Evolutionary conservation across 2,888 invertebrate species (phyloP), one percentile per base, ranked within the genome.

Genomic region (Acleris sparsana): DNA sequence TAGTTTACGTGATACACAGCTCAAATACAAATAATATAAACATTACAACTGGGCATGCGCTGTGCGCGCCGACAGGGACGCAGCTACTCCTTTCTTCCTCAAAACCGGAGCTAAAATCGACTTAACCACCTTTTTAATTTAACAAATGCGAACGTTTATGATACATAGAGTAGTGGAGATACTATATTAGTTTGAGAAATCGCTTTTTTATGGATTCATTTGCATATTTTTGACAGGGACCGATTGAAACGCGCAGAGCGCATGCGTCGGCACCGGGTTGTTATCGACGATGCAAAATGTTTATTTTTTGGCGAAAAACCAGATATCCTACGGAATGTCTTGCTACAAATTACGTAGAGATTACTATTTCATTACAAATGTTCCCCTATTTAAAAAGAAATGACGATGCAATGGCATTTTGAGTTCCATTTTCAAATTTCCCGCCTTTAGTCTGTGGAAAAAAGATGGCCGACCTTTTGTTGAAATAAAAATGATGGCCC

Each of bases 11-110:
- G 93, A 93, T 93, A 93, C 93, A 93, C 93, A 93, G 91, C 92
- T 93, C 90, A 92, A 93, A 93, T 93, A 93, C 93, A 93, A 93
- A 93, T 93, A 93, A 93, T 93, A 93, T 93, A 93, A 93, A 93
- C 93, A 93, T 92, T 89, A 87, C 87, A 82, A 76, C 87, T 72
- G 91, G 85, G 92, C 92, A 92, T 92, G 92, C 91, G 92, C 92
- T 67, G 80, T 89, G 71, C 72, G 69, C 48, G 71, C 83, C 80
- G 91, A 92, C 83, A 81, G 87, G 76, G 92, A 92, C 83, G 80
- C 75, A 75, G 74, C 79, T 75, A 87, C 72, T 70, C 63, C 67
- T 62, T 56, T 63, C 51, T 65, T 17, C 62, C 22, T 22, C 55
- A 62, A 68, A 61, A 60, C 46, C 55, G 29, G 63, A 18, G 22